These are phyloP conservation scores for Morpho deidamia DNA, from an alignment of 2,888 invertebrate species.

Conservation along the genomic window DNA sequence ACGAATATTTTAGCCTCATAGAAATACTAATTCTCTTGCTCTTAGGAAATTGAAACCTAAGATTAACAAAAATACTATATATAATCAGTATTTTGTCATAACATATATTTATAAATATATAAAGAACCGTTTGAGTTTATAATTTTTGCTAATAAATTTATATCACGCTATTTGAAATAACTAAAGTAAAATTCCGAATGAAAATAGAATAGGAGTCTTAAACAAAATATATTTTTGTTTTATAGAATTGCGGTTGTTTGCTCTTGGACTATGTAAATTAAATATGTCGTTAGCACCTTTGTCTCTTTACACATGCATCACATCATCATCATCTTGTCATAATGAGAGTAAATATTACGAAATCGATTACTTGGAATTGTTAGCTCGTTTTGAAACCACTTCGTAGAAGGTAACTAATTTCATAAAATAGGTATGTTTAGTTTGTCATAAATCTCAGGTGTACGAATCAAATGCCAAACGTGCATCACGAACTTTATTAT, in stretches of 20 bases:
- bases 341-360: slow-evolving; percentile 14
- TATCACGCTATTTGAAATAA: no score
- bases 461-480: slow-evolving; percentile 4
- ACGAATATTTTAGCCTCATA: no score
- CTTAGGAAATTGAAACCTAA: background rate
- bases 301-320: background rate
- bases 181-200: no score
- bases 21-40: background rate
- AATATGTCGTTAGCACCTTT: background rate
- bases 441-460: slow-evolving; percentile 9
- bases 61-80: no score
- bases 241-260: no score
- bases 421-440: background rate
- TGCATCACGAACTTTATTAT: slow-evolving; percentile 18
- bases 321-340: slow-evolving; percentile 1
- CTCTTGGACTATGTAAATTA: background rate
- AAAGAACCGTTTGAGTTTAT: no score
- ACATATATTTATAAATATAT: no score
- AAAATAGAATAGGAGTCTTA: no score
- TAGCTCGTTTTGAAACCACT: slow-evolving; percentile 11
- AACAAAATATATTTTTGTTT: no score
- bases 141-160: no score
- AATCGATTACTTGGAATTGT: slow-evolving; percentile 4
- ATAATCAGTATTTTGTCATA: no score
- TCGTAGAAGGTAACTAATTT: background rate